Conservation (phyloP, 2,888 invertebrate species). For the Acrobeloides nanus region DNA sequence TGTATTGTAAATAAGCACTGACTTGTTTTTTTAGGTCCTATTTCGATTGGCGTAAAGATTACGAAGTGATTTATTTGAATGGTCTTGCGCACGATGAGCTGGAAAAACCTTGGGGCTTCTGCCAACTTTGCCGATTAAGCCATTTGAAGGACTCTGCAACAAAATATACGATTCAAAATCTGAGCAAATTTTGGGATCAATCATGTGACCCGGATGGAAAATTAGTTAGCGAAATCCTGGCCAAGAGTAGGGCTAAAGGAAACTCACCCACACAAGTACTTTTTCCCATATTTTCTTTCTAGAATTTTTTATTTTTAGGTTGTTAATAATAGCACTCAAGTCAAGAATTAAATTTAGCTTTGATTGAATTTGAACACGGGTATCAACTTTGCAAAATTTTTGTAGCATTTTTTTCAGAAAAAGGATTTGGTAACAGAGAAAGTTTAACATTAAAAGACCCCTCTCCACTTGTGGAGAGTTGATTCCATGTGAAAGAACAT, state of each 20-base stretch:
- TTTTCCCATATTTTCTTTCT: too few relatives aligned
- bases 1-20: not conserved
- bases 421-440: too few relatives aligned
- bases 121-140: conserved; percentile 45
- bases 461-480: too few relatives aligned
- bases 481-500: too few relatives aligned
- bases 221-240: conserved; percentile 11
- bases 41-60: conserved; percentile 55
- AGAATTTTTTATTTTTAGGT: too few relatives aligned
- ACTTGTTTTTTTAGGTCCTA: conserved; percentile 52
- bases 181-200: conserved; percentile 15
- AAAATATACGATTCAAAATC: conserved; percentile 6
- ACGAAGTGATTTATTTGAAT: conserved; percentile 43
- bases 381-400: too few relatives aligned
- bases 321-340: too few relatives aligned
- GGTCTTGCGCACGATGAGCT: conserved; percentile 40
- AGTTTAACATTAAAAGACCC: too few relatives aligned
- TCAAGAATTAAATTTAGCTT: too few relatives aligned
- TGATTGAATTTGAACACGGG: too few relatives aligned
- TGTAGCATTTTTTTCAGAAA: too few relatives aligned
- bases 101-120: conserved; percentile 52
- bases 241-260: conserved; percentile 5
- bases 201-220: conserved; percentile 18
- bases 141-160: conserved; percentile 23
- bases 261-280: too few relatives aligned